Percentiles rank a stretch among this genome's conserved stretches.
These are phyloP conservation scores for Jordanella pulchra DNA, from an alignment of 2,797 vertebrate genomes.

Conservation along the genomic window DNA sequence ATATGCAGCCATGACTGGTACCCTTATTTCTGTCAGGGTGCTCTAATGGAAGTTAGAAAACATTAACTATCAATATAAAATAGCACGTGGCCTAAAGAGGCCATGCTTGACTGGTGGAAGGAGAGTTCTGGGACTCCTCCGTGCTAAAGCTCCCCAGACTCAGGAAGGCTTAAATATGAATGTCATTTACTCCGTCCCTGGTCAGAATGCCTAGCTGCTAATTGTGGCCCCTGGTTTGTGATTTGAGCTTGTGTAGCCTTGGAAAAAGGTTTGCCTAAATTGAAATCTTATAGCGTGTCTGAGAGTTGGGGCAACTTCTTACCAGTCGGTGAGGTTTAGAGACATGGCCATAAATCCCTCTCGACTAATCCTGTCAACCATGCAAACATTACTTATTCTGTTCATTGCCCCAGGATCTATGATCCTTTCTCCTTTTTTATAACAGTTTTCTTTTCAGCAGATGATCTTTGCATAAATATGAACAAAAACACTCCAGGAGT, in stretches of 20 bases:
- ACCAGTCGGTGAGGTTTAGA: slow-evolving; percentile 55
- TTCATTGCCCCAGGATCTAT: slow-evolving; percentile 25
- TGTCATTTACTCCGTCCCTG: slow-evolving; percentile 76
- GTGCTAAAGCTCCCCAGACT: slow-evolving; percentile 68
- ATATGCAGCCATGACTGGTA: slow-evolving; percentile 38
- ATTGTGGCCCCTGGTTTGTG: slow-evolving; percentile 80
- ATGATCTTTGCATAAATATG: neutral
- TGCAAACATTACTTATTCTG: slow-evolving; percentile 46
- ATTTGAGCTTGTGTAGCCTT: slow-evolving; percentile 70
- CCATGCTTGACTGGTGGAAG: slow-evolving; percentile 72
- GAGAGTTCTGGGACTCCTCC: slow-evolving; percentile 56
- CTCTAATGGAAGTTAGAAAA: slow-evolving; percentile 66
- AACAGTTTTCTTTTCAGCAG: neutral
- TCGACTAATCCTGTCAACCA: slow-evolving; percentile 62
- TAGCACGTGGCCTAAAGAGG: slow-evolving; percentile 58
- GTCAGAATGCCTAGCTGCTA: slow-evolving; percentile 76
- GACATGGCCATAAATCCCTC: slow-evolving; percentile 67
- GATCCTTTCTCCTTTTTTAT: slow-evolving; percentile 44
- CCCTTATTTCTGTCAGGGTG: slow-evolving; percentile 19
- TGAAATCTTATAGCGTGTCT: slow-evolving; percentile 83
- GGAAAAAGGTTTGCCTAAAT: slow-evolving; percentile 77
- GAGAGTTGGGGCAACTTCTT: slow-evolving; percentile 57
- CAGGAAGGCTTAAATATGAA: slow-evolving; percentile 79
- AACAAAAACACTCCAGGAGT: neutral
- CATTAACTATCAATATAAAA: slow-evolving; percentile 51